Percentiles rank a stretch among this genome's conserved stretches.
Evolutionary conservation across 1,140 invertebrate species (phyloP).

Genomic region (Eriosoma lanigerum): DNA sequence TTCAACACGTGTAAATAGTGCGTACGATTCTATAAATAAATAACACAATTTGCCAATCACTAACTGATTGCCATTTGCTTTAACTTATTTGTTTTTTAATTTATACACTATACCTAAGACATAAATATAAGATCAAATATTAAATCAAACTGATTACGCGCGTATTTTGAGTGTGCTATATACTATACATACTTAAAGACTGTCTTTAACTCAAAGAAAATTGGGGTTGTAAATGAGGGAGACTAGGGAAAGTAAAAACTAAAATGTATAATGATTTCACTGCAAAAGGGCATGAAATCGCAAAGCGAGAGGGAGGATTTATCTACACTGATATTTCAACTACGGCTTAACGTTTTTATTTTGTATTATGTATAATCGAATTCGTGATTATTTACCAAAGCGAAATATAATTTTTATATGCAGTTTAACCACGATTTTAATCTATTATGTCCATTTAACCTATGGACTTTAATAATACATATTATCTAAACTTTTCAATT

Average conservation of each 20-base stretch:
- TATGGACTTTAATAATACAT: no score
- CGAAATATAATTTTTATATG: neutral
- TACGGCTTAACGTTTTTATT: neutral
- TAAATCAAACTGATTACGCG: neutral
- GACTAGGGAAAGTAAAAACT: neutral
- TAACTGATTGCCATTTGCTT: no score
- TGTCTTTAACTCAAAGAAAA: slow-evolving; percentile 6
- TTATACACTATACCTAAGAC: no score
- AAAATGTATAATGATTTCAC: neutral
- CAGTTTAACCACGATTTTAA: no score
- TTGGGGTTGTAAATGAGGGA: neutral
- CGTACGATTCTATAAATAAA: no score
- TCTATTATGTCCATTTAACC: no score
- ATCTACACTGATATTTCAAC: neutral
- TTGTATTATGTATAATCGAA: neutral
- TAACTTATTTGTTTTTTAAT: no score
- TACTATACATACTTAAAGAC: neutral
- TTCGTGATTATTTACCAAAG: neutral
- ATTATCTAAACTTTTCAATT: no score
- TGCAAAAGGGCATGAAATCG: neutral
- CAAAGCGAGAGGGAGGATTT: neutral
- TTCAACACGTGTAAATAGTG: no score
- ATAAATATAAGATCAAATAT: neutral
- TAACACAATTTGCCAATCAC: no score
- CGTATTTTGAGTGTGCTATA: neutral